Evolutionary conservation across 2,113 vertebrate species (phyloP), one percentile per base, ranked within the genome.

Genomic region (Malurus elegans): DNA sequence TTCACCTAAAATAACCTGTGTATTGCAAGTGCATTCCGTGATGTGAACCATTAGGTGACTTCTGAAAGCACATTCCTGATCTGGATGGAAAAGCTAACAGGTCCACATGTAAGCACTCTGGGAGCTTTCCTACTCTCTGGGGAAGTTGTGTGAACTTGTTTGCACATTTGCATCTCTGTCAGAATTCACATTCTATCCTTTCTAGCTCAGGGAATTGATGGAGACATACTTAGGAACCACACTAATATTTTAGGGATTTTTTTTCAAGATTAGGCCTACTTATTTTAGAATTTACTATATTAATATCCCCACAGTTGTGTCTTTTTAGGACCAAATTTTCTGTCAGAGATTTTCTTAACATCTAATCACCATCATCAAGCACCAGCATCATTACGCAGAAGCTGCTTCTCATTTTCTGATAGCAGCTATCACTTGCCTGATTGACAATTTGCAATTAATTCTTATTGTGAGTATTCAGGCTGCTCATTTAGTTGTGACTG

Each of bases 381-480:
- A 86, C 54, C 47, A 42, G 9, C 60, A 42, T 80, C 36, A 45
- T 28, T 78, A 82, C 50, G 24, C 56, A 58, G 84, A 79, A 74
- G 40, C 12, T 74, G 13, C 87, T 70, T 51, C 71, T 92, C 38
- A 44, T 61, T 82, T 34, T 83, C 61, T 84, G 36, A 50, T 92
- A 65, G 51, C 67, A 93, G 34, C 47, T 85, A 48, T 90, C 66
- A 14, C 70, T 95, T 95, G 44, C 32, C 36, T 92, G 88, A 54
- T 73, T 71, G 66, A 93, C 40, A 88, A 56, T 90, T 93, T 79
- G 34, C 85, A 93, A 56, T 93, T 96, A 93, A 86, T 92, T 96
- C 62, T 54, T 44, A 73, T 86, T 91, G 60, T 70, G 58, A 61
- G 13, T 45, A 53, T 88, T 93, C 47, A 76, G 54, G 50, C 83